A percentile compares a stretch with the other conserved stretches of the same genome.
Evolutionary conservation across 2,888 invertebrate genomes (phyloP).

Genomic region (Microctonus hyperodae): DNA sequence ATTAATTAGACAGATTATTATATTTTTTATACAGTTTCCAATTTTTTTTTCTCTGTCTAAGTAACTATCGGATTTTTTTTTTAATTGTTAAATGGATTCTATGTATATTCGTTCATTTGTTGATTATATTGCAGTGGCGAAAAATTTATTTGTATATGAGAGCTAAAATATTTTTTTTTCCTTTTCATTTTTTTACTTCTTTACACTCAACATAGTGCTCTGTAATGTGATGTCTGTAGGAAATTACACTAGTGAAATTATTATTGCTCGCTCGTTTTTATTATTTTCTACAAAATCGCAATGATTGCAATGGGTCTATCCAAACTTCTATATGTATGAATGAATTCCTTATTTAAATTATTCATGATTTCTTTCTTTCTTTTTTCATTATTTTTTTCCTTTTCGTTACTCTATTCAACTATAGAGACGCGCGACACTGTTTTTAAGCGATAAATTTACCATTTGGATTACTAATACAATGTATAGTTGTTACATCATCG

Average conservation of each 20-base stretch:
- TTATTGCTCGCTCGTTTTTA: neutral
- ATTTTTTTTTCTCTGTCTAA: neutral
- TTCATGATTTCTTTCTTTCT: neutral
- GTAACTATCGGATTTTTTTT: neutral
- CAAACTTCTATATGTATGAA: conserved; percentile 30
- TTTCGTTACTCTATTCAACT: conserved; percentile 23
- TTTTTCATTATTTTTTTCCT: conserved; percentile 21
- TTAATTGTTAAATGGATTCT: neutral
- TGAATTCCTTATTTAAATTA: conserved; percentile 9
- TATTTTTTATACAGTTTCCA: neutral
- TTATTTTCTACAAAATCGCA: conserved; percentile 3
- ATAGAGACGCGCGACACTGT: conserved; percentile 46
- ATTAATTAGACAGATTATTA: neutral
- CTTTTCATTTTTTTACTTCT: conserved; percentile 5
- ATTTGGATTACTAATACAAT: conserved; percentile 24
- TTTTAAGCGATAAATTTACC: conserved; percentile 44
- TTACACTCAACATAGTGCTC: conserved; percentile 7
- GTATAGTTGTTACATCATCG: conserved; percentile 18
- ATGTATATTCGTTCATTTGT: conserved; percentile 20
- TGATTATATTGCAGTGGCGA: conserved; percentile 25
- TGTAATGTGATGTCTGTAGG: conserved; percentile 28
- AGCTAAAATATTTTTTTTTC: conserved; percentile 24
- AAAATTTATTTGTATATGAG: conserved; percentile 13
- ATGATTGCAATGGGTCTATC: neutral
- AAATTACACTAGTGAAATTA: conserved; percentile 31